These are phyloP conservation scores for Megaceryle alcyon DNA, from an alignment of 2,797 vertebrate species.

Conservation along the genomic window DNA sequence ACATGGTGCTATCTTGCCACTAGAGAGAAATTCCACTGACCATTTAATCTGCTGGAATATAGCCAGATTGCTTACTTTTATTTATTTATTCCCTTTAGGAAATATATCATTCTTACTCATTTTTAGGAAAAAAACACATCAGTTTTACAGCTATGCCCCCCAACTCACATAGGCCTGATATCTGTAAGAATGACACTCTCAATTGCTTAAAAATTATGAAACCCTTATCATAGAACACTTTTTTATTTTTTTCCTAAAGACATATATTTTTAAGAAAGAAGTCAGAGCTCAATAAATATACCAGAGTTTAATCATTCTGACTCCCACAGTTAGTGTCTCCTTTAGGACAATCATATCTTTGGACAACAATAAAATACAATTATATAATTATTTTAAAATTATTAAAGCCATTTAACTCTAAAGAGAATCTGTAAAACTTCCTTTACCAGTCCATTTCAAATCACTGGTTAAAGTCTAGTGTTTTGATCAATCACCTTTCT, in stretches of 20 bases:
- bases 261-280: neutral
- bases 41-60: neutral
- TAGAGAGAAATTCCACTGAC: neutral
- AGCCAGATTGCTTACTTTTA: neutral
- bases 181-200: neutral
- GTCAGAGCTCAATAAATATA: neutral
- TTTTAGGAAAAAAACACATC: neutral
- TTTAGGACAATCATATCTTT: neutral
- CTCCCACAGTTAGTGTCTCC: neutral
- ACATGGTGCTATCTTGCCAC: neutral
- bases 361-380: neutral
- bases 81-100: neutral
- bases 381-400: neutral
- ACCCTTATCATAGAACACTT: neutral
- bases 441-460: neutral
- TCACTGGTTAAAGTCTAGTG: neutral
- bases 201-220: neutral
- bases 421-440: neutral
- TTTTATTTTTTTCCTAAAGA: neutral
- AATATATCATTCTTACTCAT: neutral
- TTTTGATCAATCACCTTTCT: neutral
- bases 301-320: neutral
- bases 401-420: neutral
- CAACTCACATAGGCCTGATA: neutral
- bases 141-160: neutral